Evolutionary conservation across 2,113 vertebrate genomes (phyloP).

Genomic region (Hypomesus transpacificus): DNA sequence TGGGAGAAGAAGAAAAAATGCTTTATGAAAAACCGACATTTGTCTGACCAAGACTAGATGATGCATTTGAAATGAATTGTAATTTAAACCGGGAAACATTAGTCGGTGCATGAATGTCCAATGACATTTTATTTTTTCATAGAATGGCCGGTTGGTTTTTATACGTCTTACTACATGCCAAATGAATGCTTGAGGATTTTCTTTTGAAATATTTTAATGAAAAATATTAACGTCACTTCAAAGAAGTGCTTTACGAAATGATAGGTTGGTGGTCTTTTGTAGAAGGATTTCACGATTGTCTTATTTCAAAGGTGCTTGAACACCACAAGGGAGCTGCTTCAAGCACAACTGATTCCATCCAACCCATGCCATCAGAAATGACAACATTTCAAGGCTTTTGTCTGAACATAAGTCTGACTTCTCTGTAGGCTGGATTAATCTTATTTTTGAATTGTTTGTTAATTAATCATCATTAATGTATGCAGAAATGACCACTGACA

Average conservation of each 20-base stretch:
- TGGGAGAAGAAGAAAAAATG: too few relatives aligned
- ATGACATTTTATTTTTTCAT: background rate
- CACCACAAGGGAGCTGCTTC: conserved; percentile 23
- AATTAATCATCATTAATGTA: background rate
- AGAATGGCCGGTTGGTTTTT: background rate
- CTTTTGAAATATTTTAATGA: conserved; percentile 18
- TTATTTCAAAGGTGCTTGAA: conserved; percentile 18
- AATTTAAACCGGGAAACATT: too few relatives aligned
- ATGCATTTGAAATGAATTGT: too few relatives aligned
- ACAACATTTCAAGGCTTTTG: background rate
- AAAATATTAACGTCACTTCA: conserved; percentile 23
- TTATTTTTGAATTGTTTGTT: background rate
- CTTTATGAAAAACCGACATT: too few relatives aligned
- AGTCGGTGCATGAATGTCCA: too few relatives aligned
- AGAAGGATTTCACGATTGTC: conserved; percentile 17
- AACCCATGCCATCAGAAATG: background rate
- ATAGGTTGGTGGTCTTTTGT: background rate
- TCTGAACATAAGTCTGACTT: background rate
- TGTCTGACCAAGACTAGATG: too few relatives aligned
- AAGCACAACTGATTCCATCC: conserved; percentile 15
- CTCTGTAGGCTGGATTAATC: conserved; percentile 5
- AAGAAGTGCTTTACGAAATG: conserved; percentile 28
- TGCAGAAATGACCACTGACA: background rate
- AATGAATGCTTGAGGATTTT: conserved; percentile 4
- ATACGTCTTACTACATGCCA: conserved; percentile 1